These are phyloP conservation scores for Mormoops blainvillei DNA, from an alignment of 2,113 vertebrate species.

Conservation along the genomic window DNA sequence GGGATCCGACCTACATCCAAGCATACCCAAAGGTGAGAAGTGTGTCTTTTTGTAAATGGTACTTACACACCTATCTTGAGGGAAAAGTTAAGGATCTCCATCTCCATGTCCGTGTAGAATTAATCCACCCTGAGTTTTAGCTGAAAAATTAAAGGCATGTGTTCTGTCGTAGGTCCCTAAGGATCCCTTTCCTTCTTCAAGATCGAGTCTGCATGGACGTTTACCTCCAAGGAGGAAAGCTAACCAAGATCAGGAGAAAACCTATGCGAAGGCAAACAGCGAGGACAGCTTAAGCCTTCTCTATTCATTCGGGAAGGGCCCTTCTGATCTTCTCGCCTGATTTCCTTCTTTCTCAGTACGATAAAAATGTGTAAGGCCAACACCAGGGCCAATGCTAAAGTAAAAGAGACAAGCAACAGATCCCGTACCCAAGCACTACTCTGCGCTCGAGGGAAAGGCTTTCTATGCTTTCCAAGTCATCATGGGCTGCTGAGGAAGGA, in stretches of 20 bases:
- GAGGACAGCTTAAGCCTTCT: not conserved
- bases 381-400: not conserved
- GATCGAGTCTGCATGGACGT: not conserved
- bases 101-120: not conserved
- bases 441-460: not conserved
- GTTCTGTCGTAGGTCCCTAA: not conserved
- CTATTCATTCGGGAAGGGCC: not conserved
- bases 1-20: not conserved
- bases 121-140: not conserved
- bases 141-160: not conserved
- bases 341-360: not conserved
- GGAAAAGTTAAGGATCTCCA: not conserved
- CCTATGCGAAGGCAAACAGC: not conserved
- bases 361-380: not conserved
- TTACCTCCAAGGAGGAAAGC: not conserved
- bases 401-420: constrained; percentile 2
- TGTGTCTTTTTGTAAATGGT: not conserved
- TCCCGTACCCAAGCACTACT: not conserved
- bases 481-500: not conserved
- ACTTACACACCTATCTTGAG: not conserved
- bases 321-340: not conserved
- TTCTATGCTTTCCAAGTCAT: not conserved
- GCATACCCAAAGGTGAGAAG: not conserved
- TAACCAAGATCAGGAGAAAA: not conserved
- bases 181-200: not conserved